These are phyloP conservation scores for Spea hammondii DNA, from an alignment of 2,797 vertebrate species.

Conservation along the genomic window DNA sequence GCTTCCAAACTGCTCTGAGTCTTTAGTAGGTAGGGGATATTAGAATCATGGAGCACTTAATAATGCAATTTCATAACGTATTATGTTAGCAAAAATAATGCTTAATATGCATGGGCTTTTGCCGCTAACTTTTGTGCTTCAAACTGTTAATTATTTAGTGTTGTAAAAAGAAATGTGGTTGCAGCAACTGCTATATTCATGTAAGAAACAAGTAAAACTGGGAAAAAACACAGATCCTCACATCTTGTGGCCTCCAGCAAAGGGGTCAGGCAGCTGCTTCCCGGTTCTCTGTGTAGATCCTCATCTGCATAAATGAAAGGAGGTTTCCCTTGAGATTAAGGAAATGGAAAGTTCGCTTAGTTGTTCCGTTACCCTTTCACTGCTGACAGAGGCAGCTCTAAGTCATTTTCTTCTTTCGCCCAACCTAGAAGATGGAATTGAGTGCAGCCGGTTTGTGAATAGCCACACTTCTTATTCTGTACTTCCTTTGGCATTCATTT, in stretches of 20 bases:
- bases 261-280: slow-evolving; percentile 45
- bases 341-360: slow-evolving; percentile 40
- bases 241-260: slow-evolving; percentile 45
- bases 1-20: too few species aligned
- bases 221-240: slow-evolving; percentile 29
- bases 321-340: slow-evolving; percentile 42
- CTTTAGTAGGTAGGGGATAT: too few species aligned
- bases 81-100: too few species aligned
- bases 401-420: slow-evolving; percentile 12
- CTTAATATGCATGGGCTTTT: too few species aligned
- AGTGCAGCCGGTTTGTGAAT: slow-evolving; percentile 9
- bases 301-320: slow-evolving; percentile 46
- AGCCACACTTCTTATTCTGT: slow-evolving; percentile 4
- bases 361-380: slow-evolving; percentile 37
- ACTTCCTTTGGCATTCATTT: not conserved
- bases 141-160: not conserved
- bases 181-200: not conserved
- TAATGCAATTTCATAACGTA: too few species aligned
- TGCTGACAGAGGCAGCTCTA: slow-evolving; percentile 18
- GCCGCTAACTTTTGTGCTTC: not conserved
- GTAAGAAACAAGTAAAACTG: slow-evolving; percentile 28
- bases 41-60: too few species aligned
- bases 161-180: not conserved
- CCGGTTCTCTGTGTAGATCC: slow-evolving; percentile 30
- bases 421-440: slow-evolving; percentile 3